Percentiles rank a stretch among this genome's conserved stretches.
Conservation (phyloP, 2,113 vertebrate genomes). For the Axis porcinus region DNA sequence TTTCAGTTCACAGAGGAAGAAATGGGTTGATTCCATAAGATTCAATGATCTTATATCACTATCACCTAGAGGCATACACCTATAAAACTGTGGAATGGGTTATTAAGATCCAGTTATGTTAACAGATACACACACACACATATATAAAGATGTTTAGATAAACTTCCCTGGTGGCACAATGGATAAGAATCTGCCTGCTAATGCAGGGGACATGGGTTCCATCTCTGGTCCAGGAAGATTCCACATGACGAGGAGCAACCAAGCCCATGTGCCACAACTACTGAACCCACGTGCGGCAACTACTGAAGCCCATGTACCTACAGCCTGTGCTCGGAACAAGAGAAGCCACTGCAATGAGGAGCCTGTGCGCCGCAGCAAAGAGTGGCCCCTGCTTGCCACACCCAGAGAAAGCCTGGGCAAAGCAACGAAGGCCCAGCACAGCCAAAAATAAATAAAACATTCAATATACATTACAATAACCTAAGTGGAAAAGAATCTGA, state of each 20-base stretch:
- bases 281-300: background rate
- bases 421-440: background rate
- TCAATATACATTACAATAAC: background rate
- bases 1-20: background rate
- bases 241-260: background rate
- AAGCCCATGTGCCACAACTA: background rate
- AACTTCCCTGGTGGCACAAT: background rate
- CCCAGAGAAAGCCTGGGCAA: background rate
- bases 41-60: background rate
- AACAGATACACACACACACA: background rate
- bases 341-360: background rate
- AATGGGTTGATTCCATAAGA: background rate
- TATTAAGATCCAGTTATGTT: background rate
- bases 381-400: background rate
- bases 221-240: background rate
- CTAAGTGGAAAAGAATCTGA: background rate
- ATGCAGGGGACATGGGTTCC: background rate
- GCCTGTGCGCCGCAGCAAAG: background rate
- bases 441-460: background rate
- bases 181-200: background rate
- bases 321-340: background rate
- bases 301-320: background rate
- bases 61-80: background rate
- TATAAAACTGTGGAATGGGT: background rate
- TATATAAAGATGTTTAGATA: background rate